Evolutionary conservation across 1,140 invertebrate genomes (phyloP), one percentile per base, ranked within the genome.

Genomic region (Littorina saxatilis): DNA sequence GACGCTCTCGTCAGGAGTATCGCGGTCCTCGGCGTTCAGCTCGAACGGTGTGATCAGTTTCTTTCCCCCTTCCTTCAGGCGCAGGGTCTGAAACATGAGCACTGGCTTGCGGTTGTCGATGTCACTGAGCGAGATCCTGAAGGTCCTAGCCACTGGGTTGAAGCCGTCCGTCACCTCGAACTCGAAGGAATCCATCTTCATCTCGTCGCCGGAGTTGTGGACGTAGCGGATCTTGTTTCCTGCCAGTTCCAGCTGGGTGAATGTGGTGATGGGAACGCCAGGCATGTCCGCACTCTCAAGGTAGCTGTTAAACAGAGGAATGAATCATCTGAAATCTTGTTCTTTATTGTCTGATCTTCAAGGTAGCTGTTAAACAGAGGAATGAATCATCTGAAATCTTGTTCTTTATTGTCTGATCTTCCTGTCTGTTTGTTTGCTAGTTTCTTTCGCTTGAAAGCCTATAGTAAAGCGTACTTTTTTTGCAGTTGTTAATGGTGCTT

Each of bases 131-230:
- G 92, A 90, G 72, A 93, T 92, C 72, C 92, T 82, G 81, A 93
- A 93, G 15, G 91, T 92, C 20, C 91, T 80, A 39, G 83, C 87
- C 0, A 93, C 91, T 17, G 89, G 90, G 84, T 93, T 92, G 80
- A 85, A 90, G 9, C 92, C 91, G 83, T 93, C 92, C 0, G 90
- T 92, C 11, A 93, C 92, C 83, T 93, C 92, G 83, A 93, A 93
- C 82, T 93, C 91, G 84, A 93, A 93, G 66, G 88, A 89, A 83
- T 93, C 93, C 87, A 91, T 90, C 84, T 91, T 92, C 17, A 90
- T 88, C 86, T 93, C 92, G 83, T 92, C 91, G 17, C 89, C 83
- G 17, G 86, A 84, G 52, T 84, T 88, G 84, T 93, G 92, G 1
- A 91, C 86, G 82, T 93, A 93, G 9, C 85, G 84, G 29, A 93